Percentiles rank a stretch among this genome's conserved stretches.
Evolutionary conservation across 1,140 invertebrate genomes (phyloP).

Genomic region (Gonatopus flavifemur): DNA sequence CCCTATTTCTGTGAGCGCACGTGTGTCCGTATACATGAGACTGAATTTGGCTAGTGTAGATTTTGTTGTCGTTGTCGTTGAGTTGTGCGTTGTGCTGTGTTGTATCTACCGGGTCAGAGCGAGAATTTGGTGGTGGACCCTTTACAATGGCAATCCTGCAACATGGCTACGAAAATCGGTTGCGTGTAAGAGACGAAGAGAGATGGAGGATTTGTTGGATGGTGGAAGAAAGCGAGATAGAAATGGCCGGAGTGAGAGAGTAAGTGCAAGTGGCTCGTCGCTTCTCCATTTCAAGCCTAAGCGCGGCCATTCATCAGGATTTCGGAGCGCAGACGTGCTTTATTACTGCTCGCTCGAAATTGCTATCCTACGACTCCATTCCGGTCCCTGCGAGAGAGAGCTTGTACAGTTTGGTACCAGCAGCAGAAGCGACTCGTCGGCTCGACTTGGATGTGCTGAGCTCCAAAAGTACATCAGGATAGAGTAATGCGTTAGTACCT

Average conservation of each 20-base stretch:
- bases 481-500: constrained; percentile 49
- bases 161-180: constrained; percentile 11
- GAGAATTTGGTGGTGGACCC: constrained; percentile 11
- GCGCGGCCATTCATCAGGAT: constrained; percentile 61
- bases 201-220: not conserved
- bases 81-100: not conserved
- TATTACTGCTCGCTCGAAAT: constrained; percentile 59
- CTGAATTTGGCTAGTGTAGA: constrained; percentile 1
- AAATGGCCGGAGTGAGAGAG: constrained; percentile 32
- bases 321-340: constrained; percentile 61
- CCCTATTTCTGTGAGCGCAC: constrained; percentile 23
- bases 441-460: too few relatives aligned
- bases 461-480: too few relatives aligned
- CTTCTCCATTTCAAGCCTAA: constrained; percentile 61
- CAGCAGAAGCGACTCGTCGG: not conserved
- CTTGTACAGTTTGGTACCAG: constrained; percentile 31
- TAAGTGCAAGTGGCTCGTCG: constrained; percentile 54
- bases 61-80: not conserved
- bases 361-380: constrained; percentile 61
- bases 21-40: too few relatives aligned
- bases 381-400: constrained; percentile 45
- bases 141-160: constrained; percentile 7
- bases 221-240: not conserved
- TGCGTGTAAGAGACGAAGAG: constrained; percentile 13
- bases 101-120: not conserved